phyloP scores from a whole-genome alignment of 2,888 invertebrate species.

The Lacanobia oleracea region DNA sequence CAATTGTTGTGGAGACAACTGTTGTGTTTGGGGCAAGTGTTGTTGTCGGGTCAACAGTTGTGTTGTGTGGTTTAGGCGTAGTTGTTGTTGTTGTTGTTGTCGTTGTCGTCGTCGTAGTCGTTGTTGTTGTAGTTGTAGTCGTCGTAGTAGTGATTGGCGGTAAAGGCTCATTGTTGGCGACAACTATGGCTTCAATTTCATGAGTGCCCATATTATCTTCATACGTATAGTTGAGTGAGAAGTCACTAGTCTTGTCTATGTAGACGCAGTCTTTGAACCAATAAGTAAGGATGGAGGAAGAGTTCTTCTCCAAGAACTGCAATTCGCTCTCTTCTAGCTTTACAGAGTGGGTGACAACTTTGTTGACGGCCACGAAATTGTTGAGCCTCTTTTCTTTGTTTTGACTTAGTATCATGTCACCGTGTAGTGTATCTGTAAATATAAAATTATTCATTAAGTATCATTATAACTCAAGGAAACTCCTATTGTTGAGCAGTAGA shows the following conservation, averaged over 20 bases:
- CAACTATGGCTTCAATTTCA: conserved; percentile 93
- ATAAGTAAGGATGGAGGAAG: conserved; percentile 91
- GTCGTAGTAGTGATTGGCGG: conserved; percentile 82
- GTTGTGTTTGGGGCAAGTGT: conserved; percentile 59
- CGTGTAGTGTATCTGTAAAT: conserved; percentile 91
- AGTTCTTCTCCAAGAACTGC: conserved; percentile 88
- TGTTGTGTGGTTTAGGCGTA: conserved; percentile 53
- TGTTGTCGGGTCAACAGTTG: conserved; percentile 53
- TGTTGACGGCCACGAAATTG: conserved; percentile 92
- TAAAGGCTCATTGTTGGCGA: conserved; percentile 92
- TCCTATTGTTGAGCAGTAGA: neutral
- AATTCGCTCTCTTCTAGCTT: conserved; percentile 91
- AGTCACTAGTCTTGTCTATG: conserved; percentile 92
- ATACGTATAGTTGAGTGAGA: conserved; percentile 92
- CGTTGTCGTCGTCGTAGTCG: conserved; percentile 63
- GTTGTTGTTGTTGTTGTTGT: conserved; percentile 60
- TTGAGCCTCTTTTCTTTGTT: conserved; percentile 89
- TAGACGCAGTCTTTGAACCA: conserved; percentile 96
- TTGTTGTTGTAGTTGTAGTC: conserved; percentile 77
- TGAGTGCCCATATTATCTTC: conserved; percentile 91
- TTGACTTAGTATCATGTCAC: conserved; percentile 92
- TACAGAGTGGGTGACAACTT: conserved; percentile 90
- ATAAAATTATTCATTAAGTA: neutral
- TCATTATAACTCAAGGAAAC: neutral
- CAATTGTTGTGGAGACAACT: conserved; percentile 64